Base-by-base conservation (phyloP, 2,888 invertebrate species). In the Eupithecia subfuscata region DNA sequence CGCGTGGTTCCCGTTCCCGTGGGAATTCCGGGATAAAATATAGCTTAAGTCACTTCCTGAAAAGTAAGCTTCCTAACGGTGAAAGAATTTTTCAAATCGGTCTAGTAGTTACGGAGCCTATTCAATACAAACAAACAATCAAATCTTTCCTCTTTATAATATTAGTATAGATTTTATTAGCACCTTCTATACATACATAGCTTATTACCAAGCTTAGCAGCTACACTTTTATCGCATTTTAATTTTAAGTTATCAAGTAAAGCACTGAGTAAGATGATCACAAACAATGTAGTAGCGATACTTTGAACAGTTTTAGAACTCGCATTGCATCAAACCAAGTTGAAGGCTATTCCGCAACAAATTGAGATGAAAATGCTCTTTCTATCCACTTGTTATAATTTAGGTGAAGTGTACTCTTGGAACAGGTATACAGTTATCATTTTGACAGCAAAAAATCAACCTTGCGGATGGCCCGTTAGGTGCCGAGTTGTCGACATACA, bases 361-460 rank as follows among this genome's bases (percentile, higher is more conserved):
- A 56, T 75, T 72, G 40, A 83, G 85, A 83, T 80, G 76, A 83
- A 84, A 86, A 84, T 87, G 75, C 84, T 85, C 78, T 78, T 64
- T 80, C 74, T 74, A 77, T 80, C 74, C 74, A 77, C 69, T 78
- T 73, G 56, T 75, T 78, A 81, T 79, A 78, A 84, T 84, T 85
- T 84, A 82, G 82, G 82, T 86, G 86, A 85, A 82, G 82, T 84
- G 86, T 82, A 80, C 84, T 85, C 83, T 81, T 88, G 87, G 85
- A 81, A 83, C 82, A 83, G 82, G 87, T 91, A 25, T 60, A 93
- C 93, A 90, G 93, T 93, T 93, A 93, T 84, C 82, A 82, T 88
- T 91, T 92, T 89, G 91, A 92, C 91, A 89, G 91, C 92, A 93
- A 93, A 93, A 93, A 92, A 83, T 85, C 84, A 87, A 85, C 85